A percentile compares a stretch with the other conserved stretches of the same genome.
Evolutionary conservation across 1,140 invertebrate species (phyloP).

Genomic region (Aphidius ervi): DNA sequence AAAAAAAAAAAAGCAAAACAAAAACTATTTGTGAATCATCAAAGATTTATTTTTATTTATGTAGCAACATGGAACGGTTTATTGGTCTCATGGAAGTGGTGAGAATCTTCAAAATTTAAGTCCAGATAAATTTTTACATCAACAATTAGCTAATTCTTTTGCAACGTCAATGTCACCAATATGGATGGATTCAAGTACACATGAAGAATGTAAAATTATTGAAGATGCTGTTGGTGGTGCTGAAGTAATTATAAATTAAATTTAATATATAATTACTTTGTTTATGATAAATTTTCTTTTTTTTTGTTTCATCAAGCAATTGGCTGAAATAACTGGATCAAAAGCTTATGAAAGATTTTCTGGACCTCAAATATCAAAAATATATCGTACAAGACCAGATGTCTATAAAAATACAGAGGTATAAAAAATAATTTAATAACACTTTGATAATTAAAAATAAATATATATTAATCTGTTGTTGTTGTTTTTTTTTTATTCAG

Average conservation of each 20-base stretch:
- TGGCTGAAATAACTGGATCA: constrained; percentile 87
- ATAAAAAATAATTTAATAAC: constrained; percentile 19
- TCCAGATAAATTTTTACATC: constrained; percentile 73
- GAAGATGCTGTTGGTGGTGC: constrained; percentile 79
- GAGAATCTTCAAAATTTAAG: constrained; percentile 64
- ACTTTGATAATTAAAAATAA: too few species aligned
- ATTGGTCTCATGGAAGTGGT: constrained; percentile 78
- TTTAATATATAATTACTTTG: too few species aligned
- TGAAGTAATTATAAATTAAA: constrained; percentile 50
- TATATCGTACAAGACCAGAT: constrained; percentile 67
- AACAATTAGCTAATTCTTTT: constrained; percentile 77
- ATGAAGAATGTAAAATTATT: constrained; percentile 70
- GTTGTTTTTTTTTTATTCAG: constrained; percentile 50
- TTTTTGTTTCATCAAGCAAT: constrained; percentile 52
- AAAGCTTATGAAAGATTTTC: constrained; percentile 92
- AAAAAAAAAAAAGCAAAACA: too few species aligned
- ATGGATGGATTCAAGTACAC: constrained; percentile 95
- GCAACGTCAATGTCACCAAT: constrained; percentile 79
- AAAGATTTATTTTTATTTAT: constrained; percentile 10
- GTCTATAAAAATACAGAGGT: constrained; percentile 80
- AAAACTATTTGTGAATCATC: not conserved
- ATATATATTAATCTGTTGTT: constrained; percentile 4
- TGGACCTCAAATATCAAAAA: constrained; percentile 87
- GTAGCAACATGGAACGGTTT: constrained; percentile 95
- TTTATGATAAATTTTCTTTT: constrained; percentile 17